These are phyloP conservation scores for Stigmatopora nigra DNA, from an alignment of 2,113 vertebrate species.

Conservation along the genomic window DNA sequence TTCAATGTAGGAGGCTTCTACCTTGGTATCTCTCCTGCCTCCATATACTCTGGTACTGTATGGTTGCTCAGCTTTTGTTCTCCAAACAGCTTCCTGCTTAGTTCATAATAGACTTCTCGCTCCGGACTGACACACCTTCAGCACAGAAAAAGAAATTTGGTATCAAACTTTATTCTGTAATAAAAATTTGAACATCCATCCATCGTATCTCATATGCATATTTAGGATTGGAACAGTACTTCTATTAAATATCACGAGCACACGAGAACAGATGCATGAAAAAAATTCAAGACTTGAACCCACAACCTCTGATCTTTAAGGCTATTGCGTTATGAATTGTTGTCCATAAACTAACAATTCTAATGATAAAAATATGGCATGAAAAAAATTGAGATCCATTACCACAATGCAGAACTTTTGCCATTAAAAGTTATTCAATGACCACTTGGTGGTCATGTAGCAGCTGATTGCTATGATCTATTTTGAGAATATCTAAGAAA, in stretches of 20 bases:
- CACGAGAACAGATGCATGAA: no score
- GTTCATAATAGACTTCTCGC: conserved; percentile 59
- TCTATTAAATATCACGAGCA: no score
- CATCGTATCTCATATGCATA: no score
- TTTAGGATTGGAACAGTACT: no score
- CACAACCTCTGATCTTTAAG: no score
- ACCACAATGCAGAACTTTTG: not conserved
- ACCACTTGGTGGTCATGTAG: no score
- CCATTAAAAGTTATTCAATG: not conserved
- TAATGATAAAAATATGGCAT: not conserved
- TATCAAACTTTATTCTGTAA: not conserved
- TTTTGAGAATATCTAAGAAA: not conserved
- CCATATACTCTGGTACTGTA: conserved; percentile 76
- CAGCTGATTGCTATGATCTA: not conserved
- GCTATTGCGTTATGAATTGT: no score
- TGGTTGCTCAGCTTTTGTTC: conserved; percentile 62
- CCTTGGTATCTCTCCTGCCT: conserved; percentile 72
- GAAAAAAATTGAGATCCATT: not conserved
- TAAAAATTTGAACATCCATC: no score
- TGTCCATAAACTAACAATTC: not conserved
- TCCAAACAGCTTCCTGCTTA: conserved; percentile 68
- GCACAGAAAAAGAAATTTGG: conserved; percentile 5
- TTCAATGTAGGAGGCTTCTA: conserved; percentile 33
- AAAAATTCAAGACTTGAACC: no score
- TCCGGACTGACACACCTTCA: conserved; percentile 58